Evolutionary conservation across 1,140 invertebrate genomes (phyloP).

Genomic region (Drosophila sp.): DNA sequence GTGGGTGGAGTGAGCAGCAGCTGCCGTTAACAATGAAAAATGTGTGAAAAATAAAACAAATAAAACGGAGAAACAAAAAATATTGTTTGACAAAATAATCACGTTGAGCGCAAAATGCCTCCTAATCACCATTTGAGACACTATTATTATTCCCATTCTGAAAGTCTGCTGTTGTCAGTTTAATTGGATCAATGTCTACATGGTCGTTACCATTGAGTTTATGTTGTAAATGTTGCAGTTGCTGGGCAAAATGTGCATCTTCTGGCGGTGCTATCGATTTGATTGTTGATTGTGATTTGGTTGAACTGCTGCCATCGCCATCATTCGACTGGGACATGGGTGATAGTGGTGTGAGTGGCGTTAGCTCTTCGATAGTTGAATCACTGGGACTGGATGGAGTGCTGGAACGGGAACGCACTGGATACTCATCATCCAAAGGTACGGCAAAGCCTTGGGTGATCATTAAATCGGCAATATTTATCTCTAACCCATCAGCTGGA

Average conservation of each 20-base stretch:
- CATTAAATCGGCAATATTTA: conserved; percentile 73
- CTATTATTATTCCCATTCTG: conserved; percentile 57
- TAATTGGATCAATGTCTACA: conserved; percentile 38
- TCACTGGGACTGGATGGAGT: conserved; percentile 65
- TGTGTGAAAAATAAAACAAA: conserved; percentile 20
- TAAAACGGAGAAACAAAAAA: background rate
- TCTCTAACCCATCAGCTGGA: conserved; percentile 67
- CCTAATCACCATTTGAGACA: conserved; percentile 27
- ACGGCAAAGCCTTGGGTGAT: conserved; percentile 73
- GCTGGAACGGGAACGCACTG: conserved; percentile 64
- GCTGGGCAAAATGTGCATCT: conserved; percentile 60
- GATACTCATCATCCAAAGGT: conserved; percentile 64
- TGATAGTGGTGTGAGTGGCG: conserved; percentile 54
- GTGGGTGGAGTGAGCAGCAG: conserved; percentile 33
- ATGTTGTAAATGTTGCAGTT: conserved; percentile 65
- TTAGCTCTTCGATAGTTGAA: conserved; percentile 68
- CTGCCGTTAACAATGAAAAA: conserved; percentile 49
- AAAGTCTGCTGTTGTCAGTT: conserved; percentile 51
- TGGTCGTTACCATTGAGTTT: conserved; percentile 66
- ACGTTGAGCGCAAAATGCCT: background rate
- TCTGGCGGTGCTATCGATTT: conserved; percentile 38
- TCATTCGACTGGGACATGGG: conserved; percentile 66
- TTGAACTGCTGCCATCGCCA: conserved; percentile 33
- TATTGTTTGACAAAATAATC: background rate
- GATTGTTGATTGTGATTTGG: conserved; percentile 1